Evolutionary conservation across 2,888 invertebrate species (phyloP), one percentile per base, ranked within the genome.

Genomic region (Caenorhabditis macrosperma): DNA sequence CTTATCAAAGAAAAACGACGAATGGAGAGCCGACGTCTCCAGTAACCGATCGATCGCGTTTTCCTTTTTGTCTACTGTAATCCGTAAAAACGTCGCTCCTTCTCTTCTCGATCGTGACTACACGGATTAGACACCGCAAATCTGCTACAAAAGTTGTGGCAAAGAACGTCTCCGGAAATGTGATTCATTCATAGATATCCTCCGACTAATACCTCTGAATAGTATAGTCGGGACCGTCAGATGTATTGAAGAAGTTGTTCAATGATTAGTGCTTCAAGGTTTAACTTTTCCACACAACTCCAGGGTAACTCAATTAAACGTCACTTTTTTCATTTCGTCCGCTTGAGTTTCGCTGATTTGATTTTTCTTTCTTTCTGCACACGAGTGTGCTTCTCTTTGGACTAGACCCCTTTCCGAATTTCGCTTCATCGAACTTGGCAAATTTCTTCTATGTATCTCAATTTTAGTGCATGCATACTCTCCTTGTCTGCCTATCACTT

Each of bases 61-160:
- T 59, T 38, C n/a, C n/a, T n/a, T n/a, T n/a, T n/a, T n/a, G n/a
- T n/a, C 69, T 71, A 71, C 69, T 71, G 69, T 71, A 69, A 69
- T 69, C 69, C 69, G 33, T 26, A 22, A 57, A 55, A 67, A 57
- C 26, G 9, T 38, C 30, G 52, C 69, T 30, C 33, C 48, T 48
- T 26, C 67, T 57, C 48, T 48, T 26, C 67, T 57, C 28, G n/a
- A 20, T 48, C 24, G n/a, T 48, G 38, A 22, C 28, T 44, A 46
- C 15, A 24, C 44, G 55, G 71, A 71, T 71, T 71, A 71, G n/a
- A 71, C 44, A 24, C 12, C 48, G 57, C 60, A 71, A 69, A 69
- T 63, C 54, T 71, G 54, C 61, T 71, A 71, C 71, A 71, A 63
- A 71, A 71, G 46, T 63, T 71, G 63, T 71, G 55, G 54, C 61